Base-by-base conservation (phyloP, 2,888 invertebrate species). In the Venusia cambrica region DNA sequence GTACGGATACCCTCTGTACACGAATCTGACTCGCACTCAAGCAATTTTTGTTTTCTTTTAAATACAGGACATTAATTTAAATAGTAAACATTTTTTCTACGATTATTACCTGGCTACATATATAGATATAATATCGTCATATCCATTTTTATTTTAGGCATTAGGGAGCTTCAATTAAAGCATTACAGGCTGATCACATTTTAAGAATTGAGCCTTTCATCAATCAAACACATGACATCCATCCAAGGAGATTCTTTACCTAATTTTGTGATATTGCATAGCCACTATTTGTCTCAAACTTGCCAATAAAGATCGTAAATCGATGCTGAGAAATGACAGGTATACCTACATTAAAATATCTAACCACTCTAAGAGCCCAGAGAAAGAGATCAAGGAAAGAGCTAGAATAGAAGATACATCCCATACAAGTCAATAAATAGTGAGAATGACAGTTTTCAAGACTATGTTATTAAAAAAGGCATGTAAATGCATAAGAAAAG, bases 51-150 rank as follows among this genome's bases (percentile, higher is more conserved):
- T n/a, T n/a, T n/a, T n/a, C n/a, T n/a, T n/a, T n/a, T n/a, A n/a
- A n/a, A n/a, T n/a, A n/a, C n/a, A n/a, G n/a, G n/a, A n/a, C n/a
- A n/a, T n/a, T n/a, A n/a, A n/a, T n/a, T n/a, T n/a, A n/a, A n/a
- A n/a, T n/a, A n/a, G n/a, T n/a, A n/a, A n/a, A n/a, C n/a, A n/a
- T n/a, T n/a, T n/a, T n/a, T n/a, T n/a, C n/a, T n/a, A n/a, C n/a
- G n/a, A n/a, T n/a, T n/a, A n/a, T n/a, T n/a, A n/a, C n/a, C n/a
- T n/a, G 98, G 99, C 75, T 97, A 98, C 0, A 98, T 99, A 75
- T 99, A 99, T 74, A 99, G 99, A 40, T 99, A 99, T 59, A 99
- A n/a, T 92, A 92, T 5, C 89, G 93, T 19, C 92, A 92, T 60
- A 89, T 91, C 10, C 97, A 95, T 76, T 94, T 93, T 1, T 93